Evolutionary conservation across 2,797 vertebrate genomes (phyloP).

Genomic region (Pterois miles): DNA sequence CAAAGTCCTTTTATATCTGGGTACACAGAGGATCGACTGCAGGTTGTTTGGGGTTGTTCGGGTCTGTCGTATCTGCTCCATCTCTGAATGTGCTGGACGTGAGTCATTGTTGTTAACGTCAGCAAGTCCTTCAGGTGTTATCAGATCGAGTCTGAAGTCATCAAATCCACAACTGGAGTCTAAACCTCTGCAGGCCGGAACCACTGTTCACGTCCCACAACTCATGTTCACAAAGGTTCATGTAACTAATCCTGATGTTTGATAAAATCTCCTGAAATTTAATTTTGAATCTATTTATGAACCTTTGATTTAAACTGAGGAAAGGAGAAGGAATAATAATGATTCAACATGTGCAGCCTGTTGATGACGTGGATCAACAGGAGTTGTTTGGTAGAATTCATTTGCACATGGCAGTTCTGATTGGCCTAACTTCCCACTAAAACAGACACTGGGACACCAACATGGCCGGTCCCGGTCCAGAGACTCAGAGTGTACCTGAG

Average conservation of each 20-base stretch:
- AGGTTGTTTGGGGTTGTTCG: too few species aligned
- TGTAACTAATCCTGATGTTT: neutral
- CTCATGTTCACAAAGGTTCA: neutral
- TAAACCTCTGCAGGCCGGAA: neutral
- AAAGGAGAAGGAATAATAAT: neutral
- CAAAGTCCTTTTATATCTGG: too few species aligned
- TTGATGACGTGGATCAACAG: neutral
- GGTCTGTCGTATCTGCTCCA: too few species aligned
- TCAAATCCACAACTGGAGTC: neutral
- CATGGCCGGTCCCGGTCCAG: neutral
- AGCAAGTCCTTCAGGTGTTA: neutral
- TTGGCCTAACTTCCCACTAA: neutral
- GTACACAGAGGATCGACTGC: too few species aligned
- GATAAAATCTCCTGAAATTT: neutral
- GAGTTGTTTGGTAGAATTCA: too few species aligned
- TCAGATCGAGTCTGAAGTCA: neutral
- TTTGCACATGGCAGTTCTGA: neutral
- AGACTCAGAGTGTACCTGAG: conserved; percentile 85
- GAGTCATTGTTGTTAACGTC: neutral
- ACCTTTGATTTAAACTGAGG: neutral
- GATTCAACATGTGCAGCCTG: neutral
- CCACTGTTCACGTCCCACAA: neutral
- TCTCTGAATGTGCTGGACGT: too few species aligned
- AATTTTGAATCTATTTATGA: neutral
- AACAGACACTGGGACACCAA: conserved; percentile 22